Conservation (phyloP, 2,797 vertebrate species). For the Oreonectes daqikongensis region DNA sequence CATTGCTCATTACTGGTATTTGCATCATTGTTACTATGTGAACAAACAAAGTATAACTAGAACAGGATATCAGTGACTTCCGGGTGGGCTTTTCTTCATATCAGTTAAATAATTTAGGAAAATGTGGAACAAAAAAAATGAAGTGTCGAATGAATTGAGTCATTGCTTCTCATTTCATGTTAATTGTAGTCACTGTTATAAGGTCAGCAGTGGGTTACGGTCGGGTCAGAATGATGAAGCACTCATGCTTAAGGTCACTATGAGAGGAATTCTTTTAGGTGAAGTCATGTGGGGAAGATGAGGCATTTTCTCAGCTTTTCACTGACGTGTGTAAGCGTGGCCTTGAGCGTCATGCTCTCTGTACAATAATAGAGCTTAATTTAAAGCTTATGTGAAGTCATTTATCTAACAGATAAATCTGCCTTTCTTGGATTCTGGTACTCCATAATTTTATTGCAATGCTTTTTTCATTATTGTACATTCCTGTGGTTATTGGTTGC, state of each 20-base stretch:
- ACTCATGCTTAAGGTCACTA: conserved; percentile 32
- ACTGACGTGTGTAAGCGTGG: background rate
- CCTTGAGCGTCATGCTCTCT: background rate
- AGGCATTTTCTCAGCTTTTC: background rate
- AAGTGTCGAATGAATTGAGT: background rate
- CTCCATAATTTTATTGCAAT: background rate
- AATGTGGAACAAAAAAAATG: no score
- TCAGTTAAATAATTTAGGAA: background rate
- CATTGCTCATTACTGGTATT: no score
- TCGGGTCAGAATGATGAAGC: conserved; percentile 34
- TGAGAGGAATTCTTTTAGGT: conserved; percentile 21
- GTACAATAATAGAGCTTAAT: conserved; percentile 1
- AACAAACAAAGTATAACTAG: no score
- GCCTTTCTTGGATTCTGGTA: background rate
- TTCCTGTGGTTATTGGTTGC: background rate
- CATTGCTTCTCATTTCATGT: background rate
- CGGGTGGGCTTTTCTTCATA: no score
- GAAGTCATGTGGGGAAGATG: conserved; percentile 24
- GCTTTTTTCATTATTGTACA: background rate
- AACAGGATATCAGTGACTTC: no score
- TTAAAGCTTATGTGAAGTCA: background rate
- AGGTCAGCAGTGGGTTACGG: background rate
- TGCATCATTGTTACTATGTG: no score
- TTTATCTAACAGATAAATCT: conserved; percentile 14
- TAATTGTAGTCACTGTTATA: background rate